Percentiles rank a stretch among this genome's conserved stretches.
Evolutionary conservation across 2,797 vertebrate species (phyloP).

Genomic region (Balearica regulorum): DNA sequence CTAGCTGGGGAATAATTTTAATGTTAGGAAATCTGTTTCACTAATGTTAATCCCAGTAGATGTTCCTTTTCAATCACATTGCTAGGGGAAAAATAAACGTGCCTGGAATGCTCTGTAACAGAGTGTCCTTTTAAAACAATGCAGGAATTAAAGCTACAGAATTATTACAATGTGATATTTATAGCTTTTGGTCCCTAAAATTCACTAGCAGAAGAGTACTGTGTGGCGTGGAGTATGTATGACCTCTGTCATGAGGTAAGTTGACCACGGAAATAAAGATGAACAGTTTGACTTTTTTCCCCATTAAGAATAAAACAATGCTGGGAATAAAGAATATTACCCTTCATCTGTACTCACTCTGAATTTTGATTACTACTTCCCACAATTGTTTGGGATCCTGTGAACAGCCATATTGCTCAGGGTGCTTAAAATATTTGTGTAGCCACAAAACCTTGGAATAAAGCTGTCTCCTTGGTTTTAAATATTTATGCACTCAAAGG

Average conservation of each 20-base stretch:
- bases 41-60: neutral
- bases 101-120: neutral
- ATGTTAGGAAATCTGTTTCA: conserved; percentile 14
- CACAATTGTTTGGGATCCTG: neutral
- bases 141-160: neutral
- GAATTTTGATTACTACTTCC: neutral
- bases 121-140: neutral
- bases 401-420: neutral
- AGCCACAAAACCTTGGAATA: neutral
- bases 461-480: neutral
- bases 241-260: neutral
- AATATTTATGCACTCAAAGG: neutral
- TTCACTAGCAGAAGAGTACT: neutral
- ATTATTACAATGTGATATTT: neutral
- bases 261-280: neutral
- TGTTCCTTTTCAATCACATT: neutral
- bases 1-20: neutral
- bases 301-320: neutral
- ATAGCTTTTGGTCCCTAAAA: neutral
- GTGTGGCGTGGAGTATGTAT: neutral
- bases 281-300: neutral
- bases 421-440: neutral
- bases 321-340: neutral
- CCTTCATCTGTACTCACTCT: neutral
- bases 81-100: neutral